phyloP scores from a whole-genome alignment of 1,140 invertebrate species.

The Pseudomyrmex flavicornis region DNA sequence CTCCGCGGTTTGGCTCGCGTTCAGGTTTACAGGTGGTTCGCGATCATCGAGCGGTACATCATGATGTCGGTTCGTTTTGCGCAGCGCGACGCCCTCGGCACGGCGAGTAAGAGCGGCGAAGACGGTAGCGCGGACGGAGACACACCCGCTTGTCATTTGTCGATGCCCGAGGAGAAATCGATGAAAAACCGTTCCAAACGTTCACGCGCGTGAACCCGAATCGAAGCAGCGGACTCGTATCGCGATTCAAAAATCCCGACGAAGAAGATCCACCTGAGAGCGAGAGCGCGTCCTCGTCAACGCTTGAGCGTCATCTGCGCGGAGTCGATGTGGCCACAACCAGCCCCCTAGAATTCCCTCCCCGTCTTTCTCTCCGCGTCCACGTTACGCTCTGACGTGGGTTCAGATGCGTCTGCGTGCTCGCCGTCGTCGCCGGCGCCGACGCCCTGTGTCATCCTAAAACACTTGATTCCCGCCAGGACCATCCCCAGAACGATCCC shows the following conservation, averaged over 20 bases:
- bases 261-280: too few relatives aligned
- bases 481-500: slow-evolving; percentile 58
- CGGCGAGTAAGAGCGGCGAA: neutral
- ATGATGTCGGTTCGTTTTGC: slow-evolving; percentile 2
- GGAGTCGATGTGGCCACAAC: neutral
- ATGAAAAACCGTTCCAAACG: neutral
- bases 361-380: slow-evolving; percentile 15
- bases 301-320: slow-evolving; percentile 7
- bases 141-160: slow-evolving; percentile 36
- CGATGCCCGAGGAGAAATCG: slow-evolving; percentile 14
- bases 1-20: neutral
- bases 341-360: slow-evolving; percentile 1
- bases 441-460: slow-evolving; percentile 64
- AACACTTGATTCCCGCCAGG: slow-evolving; percentile 45
- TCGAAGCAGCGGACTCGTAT: neutral
- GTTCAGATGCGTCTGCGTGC: slow-evolving; percentile 75
- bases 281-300: neutral
- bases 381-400: slow-evolving; percentile 46
- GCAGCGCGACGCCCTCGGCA: neutral
- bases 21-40: slow-evolving; percentile 54
- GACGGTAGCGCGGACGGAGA: neutral
- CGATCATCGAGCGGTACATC: slow-evolving; percentile 7
- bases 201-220: slow-evolving; percentile 39
- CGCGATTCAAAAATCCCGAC: neutral
- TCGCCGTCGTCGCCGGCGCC: slow-evolving; percentile 61